phyloP scores from a whole-genome alignment of 2,797 vertebrate genomes.

The Ctenopoma kingsleyae region DNA sequence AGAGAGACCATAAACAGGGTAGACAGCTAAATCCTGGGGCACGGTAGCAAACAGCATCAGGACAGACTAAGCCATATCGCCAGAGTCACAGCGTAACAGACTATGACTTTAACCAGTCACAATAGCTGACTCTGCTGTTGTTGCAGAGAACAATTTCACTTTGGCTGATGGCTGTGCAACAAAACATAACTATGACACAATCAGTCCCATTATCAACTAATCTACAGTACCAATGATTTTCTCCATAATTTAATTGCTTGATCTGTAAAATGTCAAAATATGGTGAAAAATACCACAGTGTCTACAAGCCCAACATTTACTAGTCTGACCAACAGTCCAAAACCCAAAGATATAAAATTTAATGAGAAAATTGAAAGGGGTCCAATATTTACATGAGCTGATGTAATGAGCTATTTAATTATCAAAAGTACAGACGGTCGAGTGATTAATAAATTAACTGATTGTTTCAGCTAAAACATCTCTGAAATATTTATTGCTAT shows the following conservation, averaged over 20 bases:
- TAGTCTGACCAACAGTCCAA: not conserved
- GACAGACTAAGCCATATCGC: conserved; percentile 50
- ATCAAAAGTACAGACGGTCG: too few relatives aligned
- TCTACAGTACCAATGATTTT: not conserved
- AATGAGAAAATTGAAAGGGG: not conserved
- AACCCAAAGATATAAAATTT: not conserved
- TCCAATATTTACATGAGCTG: too few relatives aligned
- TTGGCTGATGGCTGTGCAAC: conserved; percentile 2
- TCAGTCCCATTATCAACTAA: not conserved
- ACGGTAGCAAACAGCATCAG: conserved; percentile 43
- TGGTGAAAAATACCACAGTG: not conserved
- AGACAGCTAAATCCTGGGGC: conserved; percentile 69
- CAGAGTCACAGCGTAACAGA: conserved; percentile 50
- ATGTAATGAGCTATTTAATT: too few relatives aligned
- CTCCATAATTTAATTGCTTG: not conserved
- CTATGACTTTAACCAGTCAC: conserved; percentile 53
- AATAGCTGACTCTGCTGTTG: conserved; percentile 45
- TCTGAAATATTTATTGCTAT: not conserved
- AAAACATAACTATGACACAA: not conserved
- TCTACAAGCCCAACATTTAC: too few relatives aligned
- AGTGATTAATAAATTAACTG: not conserved
- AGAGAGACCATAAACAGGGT: conserved; percentile 67
- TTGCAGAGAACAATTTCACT: conserved; percentile 2
- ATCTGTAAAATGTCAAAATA: not conserved
- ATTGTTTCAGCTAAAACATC: not conserved